Evolutionary conservation across 2,888 invertebrate species (phyloP).

Genomic region (Mythimna loreyi): DNA sequence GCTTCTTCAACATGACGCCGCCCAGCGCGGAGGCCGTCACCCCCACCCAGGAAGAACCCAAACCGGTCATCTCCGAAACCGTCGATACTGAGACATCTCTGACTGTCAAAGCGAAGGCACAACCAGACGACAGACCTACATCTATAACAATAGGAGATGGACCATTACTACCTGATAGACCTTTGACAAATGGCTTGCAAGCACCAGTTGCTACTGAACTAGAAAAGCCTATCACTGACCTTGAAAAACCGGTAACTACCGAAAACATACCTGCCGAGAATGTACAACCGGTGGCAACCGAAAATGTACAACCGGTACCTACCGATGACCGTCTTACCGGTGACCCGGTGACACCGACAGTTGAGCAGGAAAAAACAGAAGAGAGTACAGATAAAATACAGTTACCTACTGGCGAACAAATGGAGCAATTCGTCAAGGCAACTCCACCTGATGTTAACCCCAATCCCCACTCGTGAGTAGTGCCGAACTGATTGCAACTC

Average conservation of each 20-base stretch:
- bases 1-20: constrained; percentile 86
- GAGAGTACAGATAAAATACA: constrained; percentile 47
- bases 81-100: constrained; percentile 71
- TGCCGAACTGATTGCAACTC: constrained; percentile 71
- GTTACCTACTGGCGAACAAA: constrained; percentile 48
- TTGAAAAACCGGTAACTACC: constrained; percentile 31
- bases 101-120: constrained; percentile 63
- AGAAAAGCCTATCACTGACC: constrained; percentile 22
- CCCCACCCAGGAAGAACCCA: constrained; percentile 75
- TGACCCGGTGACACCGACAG: constrained; percentile 63
- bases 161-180: constrained; percentile 29
- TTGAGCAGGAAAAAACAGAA: constrained; percentile 47
- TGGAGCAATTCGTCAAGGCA: constrained; percentile 77
- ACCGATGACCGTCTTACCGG: constrained; percentile 49
- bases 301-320: constrained; percentile 25
- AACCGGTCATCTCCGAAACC: constrained; percentile 65
- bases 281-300: constrained; percentile 22
- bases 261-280: constrained; percentile 19
- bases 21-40: constrained; percentile 86
- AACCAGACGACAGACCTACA: constrained; percentile 50
- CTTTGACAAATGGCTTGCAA: constrained; percentile 38
- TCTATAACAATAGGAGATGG: constrained; percentile 44
- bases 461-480: constrained; percentile 90
- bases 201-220: constrained; percentile 29
- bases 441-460: constrained; percentile 83